These are phyloP conservation scores for Eulimnadia texana DNA, from an alignment of 1,140 invertebrate genomes.

Conservation along the genomic window DNA sequence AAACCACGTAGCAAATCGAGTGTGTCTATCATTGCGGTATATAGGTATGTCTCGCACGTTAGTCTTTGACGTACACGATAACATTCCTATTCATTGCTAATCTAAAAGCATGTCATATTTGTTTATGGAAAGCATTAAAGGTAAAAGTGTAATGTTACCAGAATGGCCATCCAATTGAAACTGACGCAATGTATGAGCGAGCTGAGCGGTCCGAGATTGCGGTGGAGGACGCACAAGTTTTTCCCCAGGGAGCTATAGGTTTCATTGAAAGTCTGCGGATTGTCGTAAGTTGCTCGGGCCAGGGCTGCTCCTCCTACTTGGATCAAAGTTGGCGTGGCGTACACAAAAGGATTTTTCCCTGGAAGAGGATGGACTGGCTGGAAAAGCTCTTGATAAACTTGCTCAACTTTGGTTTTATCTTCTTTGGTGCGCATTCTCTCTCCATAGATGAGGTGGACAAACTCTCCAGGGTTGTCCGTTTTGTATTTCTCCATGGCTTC, in stretches of 20 bases:
- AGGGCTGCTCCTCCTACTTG: slow-evolving; percentile 31
- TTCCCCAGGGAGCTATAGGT: slow-evolving; percentile 14
- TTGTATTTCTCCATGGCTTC: slow-evolving; percentile 37
- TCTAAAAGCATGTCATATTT: no score
- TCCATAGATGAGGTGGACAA: slow-evolving; percentile 59
- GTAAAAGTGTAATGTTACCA: slow-evolving; percentile 39
- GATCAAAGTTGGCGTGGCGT: slow-evolving; percentile 21
- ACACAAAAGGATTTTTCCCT: slow-evolving; percentile 19
- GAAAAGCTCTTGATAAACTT: slow-evolving; percentile 45
- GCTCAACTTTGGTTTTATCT: slow-evolving; percentile 50
- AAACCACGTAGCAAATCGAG: no score
- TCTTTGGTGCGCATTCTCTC: slow-evolving; percentile 57
- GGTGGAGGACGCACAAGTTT: slow-evolving; percentile 44
- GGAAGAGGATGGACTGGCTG: slow-evolving; percentile 13
- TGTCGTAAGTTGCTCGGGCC: slow-evolving; percentile 19
- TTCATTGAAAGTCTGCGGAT: background rate
- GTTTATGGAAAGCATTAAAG: background rate
- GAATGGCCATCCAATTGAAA: slow-evolving; percentile 81
- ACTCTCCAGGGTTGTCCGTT: slow-evolving; percentile 41
- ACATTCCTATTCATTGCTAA: no score
- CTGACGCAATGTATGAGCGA: slow-evolving; percentile 65
- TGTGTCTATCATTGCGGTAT: no score
- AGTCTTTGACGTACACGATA: no score
- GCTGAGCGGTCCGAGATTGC: slow-evolving; percentile 49
- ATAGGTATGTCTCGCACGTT: no score